These are phyloP conservation scores for Larimichthys polyactis DNA, from an alignment of 2,113 vertebrate genomes.

Conservation along the genomic window DNA sequence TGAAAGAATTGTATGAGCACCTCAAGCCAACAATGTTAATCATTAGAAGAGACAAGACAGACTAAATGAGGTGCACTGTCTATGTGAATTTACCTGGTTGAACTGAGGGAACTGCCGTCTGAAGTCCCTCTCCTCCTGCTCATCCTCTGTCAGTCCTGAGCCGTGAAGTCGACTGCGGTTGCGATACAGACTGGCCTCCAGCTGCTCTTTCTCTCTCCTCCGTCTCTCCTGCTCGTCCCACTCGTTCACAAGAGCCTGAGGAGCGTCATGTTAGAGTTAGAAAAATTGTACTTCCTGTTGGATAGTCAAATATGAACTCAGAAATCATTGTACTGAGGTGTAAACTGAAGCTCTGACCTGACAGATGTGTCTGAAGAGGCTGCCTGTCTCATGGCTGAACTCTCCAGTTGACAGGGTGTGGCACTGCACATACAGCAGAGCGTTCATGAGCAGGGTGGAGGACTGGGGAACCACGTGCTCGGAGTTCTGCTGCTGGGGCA, in stretches of 20 bases:
- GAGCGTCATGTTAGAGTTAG: background rate
- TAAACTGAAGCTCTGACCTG: conserved; percentile 82
- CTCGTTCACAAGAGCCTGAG: conserved; percentile 87
- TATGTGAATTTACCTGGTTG: conserved; percentile 76
- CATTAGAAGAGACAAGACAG: too few relatives aligned
- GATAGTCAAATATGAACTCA: background rate
- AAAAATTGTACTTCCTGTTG: background rate
- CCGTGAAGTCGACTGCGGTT: conserved; percentile 85
- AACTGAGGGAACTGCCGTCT: conserved; percentile 89
- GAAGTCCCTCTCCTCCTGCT: conserved; percentile 94
- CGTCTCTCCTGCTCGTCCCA: conserved; percentile 94
- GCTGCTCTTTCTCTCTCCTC: conserved; percentile 85
- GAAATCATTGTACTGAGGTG: background rate
- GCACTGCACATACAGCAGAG: conserved; percentile 89
- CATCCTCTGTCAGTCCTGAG: conserved; percentile 85
- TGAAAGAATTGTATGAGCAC: too few relatives aligned
- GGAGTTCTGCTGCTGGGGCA: conserved; percentile 67
- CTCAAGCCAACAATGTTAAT: too few relatives aligned
- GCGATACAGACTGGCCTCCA: conserved; percentile 89
- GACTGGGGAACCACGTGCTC: conserved; percentile 75
- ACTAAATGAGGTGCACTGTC: too few relatives aligned
- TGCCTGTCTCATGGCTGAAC: conserved; percentile 85
- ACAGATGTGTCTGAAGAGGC: conserved; percentile 94
- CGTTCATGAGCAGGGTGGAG: conserved; percentile 88
- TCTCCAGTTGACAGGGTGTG: conserved; percentile 87